Conservation (phyloP, 2,113 vertebrate species). For the Datnioides undecimradiatus region DNA sequence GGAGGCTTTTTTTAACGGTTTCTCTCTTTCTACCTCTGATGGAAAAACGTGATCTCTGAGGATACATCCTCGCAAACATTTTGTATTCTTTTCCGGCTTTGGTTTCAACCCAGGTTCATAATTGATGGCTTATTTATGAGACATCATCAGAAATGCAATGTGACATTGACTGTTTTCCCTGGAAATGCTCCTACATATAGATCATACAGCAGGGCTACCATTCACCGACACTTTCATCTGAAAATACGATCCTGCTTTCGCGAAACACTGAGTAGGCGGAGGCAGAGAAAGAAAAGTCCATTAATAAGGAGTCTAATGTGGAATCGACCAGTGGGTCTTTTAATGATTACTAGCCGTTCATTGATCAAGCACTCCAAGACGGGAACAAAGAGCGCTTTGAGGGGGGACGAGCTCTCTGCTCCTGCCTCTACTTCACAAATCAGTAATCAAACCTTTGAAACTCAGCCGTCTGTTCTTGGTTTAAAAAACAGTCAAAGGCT, state of each 20-base stretch:
- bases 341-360: constrained; percentile 54
- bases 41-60: not conserved
- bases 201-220: constrained; percentile 1
- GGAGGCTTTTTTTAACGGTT: not conserved
- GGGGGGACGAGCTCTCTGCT: constrained; percentile 21
- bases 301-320: constrained; percentile 64
- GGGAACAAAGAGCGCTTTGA: constrained; percentile 52
- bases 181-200: not conserved
- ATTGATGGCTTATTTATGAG: constrained; percentile 17
- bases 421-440: constrained; percentile 32
- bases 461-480: constrained; percentile 5
- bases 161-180: constrained; percentile 34
- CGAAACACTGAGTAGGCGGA: constrained; percentile 20
- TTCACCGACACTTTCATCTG: constrained; percentile 26
- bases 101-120: constrained; percentile 9
- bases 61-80: constrained; percentile 8
- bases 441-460: constrained; percentile 1
- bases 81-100: not conserved
- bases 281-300: constrained; percentile 49
- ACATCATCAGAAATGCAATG: constrained; percentile 28
- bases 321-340: constrained; percentile 66
- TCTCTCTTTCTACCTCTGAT: constrained; percentile 1
- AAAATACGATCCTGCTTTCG: constrained; percentile 15
- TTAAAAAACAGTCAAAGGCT: not conserved
- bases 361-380: constrained; percentile 56